Base-by-base conservation (phyloP, 2,113 vertebrate genomes). In the Myrmecobius fasciatus region DNA sequence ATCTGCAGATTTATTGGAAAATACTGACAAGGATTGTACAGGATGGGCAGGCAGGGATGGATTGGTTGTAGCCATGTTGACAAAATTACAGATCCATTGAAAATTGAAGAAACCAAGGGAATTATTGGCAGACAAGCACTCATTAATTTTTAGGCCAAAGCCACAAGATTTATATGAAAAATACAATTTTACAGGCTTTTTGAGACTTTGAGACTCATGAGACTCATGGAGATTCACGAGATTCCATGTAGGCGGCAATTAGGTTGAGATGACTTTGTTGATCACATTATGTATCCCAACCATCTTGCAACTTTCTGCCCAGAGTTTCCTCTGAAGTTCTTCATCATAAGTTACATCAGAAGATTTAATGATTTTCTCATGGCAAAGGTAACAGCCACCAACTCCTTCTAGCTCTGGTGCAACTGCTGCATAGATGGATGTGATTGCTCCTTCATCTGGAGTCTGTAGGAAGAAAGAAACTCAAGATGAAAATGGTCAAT, bases 311-410 rank as follows among this genome's bases (percentile, higher is more conserved):
- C 99, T 99, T 92, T 97, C 98, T 92, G 97, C 98, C 99, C 99
- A 99, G 94, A 99, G 98, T 93, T 97, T 91, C 11, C 93, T 98
- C 96, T 99, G 99, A 22, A 99, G 98, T 48, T 98, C 97, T 0
- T 90, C 94, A 83, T 99, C 98, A 22, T 99, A 99, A 0, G 99
- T 98, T 10, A 97, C 0, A 0, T 96, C 92, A 0, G 99, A 98
- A 0, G 99, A 99, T 95, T 94, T 96, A 12, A 95, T 98, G 96
- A 98, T 99, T 47, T 97, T 90, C 53, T 99, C 99, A 9, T 99
- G 99, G 98, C 98, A 99, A 54, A 99, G 98, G 98, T 99, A 99
- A 91, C 98, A 99, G 94, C 99, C 98, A 0, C 99, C 99, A 1
- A 98, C 96, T 0, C 99, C 99, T 96, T 99, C 99, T 97, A 99